Conservation (phyloP, 2,888 invertebrate genomes). For the Harmothoe impar region DNA sequence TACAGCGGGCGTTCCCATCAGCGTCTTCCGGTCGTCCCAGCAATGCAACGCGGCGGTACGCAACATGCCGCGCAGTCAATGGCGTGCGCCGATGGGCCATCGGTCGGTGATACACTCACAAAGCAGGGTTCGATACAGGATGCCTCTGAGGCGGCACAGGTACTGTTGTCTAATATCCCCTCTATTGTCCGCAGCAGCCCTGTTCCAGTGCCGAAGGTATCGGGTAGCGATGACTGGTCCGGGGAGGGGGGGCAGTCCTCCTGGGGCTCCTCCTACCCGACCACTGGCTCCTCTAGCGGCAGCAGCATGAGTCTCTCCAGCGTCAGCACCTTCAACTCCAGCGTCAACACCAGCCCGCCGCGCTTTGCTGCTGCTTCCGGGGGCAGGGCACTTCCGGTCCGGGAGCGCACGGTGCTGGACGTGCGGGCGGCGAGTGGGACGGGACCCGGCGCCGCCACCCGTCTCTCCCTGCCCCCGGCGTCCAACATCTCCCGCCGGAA, state of each 20-base stretch:
- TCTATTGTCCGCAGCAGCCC: too few species aligned
- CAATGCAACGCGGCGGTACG: too few species aligned
- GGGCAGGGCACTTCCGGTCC: background rate
- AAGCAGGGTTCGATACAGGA: too few species aligned
- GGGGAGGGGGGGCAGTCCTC: background rate
- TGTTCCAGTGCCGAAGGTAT: too few species aligned
- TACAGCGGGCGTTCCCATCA: too few species aligned
- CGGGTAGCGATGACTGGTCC: too few species aligned
- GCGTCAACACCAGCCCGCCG: background rate
- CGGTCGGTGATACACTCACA: too few species aligned
- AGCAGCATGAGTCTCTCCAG: background rate
- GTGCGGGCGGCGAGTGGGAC: background rate
- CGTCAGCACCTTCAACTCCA: background rate
- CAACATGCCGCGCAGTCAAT: too few species aligned
- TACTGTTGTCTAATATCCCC: too few species aligned
- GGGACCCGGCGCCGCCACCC: background rate
- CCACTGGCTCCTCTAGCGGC: background rate
- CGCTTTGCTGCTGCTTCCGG: background rate
- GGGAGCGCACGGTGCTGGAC: background rate
- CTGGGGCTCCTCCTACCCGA: background rate
- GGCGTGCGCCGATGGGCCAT: too few species aligned
- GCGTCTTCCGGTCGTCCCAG: too few species aligned
- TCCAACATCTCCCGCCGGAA: conserved; percentile 8
- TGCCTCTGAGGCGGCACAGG: too few species aligned
- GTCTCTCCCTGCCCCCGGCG: background rate